These are phyloP conservation scores for Passer domesticus DNA, from an alignment of 2,113 vertebrate species.

Conservation along the genomic window DNA sequence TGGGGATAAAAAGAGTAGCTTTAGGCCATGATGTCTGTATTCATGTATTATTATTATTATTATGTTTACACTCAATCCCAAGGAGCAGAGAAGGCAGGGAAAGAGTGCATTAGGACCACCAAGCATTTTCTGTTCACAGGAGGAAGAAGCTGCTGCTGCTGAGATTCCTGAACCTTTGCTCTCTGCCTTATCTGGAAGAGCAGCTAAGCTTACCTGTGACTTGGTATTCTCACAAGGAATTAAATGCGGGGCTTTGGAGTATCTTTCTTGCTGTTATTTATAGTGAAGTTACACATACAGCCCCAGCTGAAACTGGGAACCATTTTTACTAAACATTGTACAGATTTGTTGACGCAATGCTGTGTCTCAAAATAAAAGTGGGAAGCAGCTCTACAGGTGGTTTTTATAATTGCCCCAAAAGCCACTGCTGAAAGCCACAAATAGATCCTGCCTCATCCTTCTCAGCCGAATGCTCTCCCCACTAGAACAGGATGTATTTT, in stretches of 20 bases:
- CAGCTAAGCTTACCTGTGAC: neutral
- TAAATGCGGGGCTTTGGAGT: neutral
- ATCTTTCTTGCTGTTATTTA: neutral
- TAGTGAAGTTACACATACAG: neutral
- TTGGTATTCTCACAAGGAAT: neutral
- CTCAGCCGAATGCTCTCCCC: neutral
- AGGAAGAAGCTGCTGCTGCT: neutral
- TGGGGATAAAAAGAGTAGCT: neutral
- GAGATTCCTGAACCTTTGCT: neutral
- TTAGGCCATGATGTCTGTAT: neutral
- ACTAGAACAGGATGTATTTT: neutral
- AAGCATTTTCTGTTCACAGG: rapidly evolving
- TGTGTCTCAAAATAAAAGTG: neutral
- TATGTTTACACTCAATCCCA: neutral
- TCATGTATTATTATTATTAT: neutral
- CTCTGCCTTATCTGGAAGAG: neutral
- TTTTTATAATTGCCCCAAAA: neutral
- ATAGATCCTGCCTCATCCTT: neutral
- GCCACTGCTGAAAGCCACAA: neutral
- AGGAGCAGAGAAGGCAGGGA: neutral
- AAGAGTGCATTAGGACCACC: neutral
- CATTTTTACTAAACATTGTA: neutral
- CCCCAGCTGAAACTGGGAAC: neutral
- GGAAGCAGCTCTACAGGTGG: neutral
- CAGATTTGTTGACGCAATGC: rapidly evolving